Conservation (phyloP, 2,113 vertebrate genomes). For the Thunnus thynnus region DNA sequence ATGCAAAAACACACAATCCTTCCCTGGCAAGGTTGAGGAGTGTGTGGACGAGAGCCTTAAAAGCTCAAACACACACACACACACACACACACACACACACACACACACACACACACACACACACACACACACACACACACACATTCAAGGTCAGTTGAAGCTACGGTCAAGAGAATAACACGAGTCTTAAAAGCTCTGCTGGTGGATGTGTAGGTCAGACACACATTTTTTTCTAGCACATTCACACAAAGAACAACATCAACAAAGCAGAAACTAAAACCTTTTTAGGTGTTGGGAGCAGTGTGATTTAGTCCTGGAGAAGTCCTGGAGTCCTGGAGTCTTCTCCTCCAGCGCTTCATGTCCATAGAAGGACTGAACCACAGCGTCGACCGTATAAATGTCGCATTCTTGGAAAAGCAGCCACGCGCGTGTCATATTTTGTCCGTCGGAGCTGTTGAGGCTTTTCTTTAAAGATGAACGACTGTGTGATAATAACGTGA, state of each 20-base stretch:
- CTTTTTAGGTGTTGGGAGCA: slow-evolving; percentile 26
- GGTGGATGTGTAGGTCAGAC: slow-evolving; percentile 20
- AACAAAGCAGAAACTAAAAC: slow-evolving; percentile 18
- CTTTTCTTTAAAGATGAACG: slow-evolving; percentile 28
- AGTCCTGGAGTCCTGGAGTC: neutral
- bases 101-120: slow-evolving; percentile 21
- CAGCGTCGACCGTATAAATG: slow-evolving; percentile 2
- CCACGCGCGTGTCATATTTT: slow-evolving; percentile 67
- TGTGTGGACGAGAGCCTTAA: slow-evolving; percentile 50
- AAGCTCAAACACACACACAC: slow-evolving; percentile 23
- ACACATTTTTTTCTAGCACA: slow-evolving; percentile 13
- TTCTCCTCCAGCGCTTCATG: neutral
- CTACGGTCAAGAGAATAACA: slow-evolving; percentile 46
- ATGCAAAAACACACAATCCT: slow-evolving; percentile 35
- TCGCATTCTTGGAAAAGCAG: slow-evolving; percentile 50
- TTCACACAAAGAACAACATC: slow-evolving; percentile 12
- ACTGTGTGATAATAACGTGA: slow-evolving; percentile 33
- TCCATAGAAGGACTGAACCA: slow-evolving; percentile 56
- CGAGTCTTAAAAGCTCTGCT: slow-evolving; percentile 58
- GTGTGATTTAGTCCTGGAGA: no score
- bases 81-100: slow-evolving; percentile 17
- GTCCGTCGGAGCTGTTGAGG: neutral
- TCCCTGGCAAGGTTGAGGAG: slow-evolving; percentile 29
- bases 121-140: slow-evolving; percentile 18
- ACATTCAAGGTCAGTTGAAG: slow-evolving; percentile 31